Evolutionary conservation across 1,140 invertebrate genomes (phyloP).

Genomic region (Pseudomyrmex flavicornis): DNA sequence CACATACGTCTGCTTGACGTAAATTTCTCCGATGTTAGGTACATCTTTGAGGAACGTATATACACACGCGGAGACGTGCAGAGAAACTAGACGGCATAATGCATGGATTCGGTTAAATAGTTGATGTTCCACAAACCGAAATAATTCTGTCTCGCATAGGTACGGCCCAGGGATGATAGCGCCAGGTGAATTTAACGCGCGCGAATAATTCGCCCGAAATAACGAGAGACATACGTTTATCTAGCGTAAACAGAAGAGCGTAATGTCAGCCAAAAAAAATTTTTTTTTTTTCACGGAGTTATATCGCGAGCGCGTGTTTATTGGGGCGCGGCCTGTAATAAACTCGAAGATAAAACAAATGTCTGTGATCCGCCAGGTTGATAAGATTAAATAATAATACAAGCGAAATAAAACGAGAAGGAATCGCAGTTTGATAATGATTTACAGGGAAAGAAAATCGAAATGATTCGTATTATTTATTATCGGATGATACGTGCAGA

Average conservation of each 20-base stretch:
- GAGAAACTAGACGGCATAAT: not conserved
- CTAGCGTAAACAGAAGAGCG: slow-evolving; percentile 8
- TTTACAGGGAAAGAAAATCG: no score
- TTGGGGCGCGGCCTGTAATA: not conserved
- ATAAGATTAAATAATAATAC: not conserved
- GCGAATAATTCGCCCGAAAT: slow-evolving; percentile 14
- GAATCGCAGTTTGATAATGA: not conserved
- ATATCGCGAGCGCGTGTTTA: not conserved
- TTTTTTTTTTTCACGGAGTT: slow-evolving; percentile 29
- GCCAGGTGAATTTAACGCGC: slow-evolving; percentile 17
- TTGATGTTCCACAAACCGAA: slow-evolving; percentile 1
- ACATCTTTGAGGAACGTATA: not conserved
- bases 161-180: not conserved
- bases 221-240: slow-evolving; percentile 20
- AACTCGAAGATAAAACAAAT: slow-evolving; percentile 8
- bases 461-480: no score
- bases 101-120: slow-evolving; percentile 15
- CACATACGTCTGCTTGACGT: slow-evolving; percentile 22
- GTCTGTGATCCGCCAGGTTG: not conserved
- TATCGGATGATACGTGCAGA: no score
- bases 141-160: slow-evolving; percentile 17
- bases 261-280: not conserved
- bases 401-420: not conserved
- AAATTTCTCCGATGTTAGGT: slow-evolving; percentile 10
- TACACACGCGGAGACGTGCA: not conserved